A percentile compares a stretch with the other conserved stretches of the same genome.
These are phyloP conservation scores for Actinernus sp. DNA, from an alignment of 92 coral and sea anemone species.

Conservation along the genomic window DNA sequence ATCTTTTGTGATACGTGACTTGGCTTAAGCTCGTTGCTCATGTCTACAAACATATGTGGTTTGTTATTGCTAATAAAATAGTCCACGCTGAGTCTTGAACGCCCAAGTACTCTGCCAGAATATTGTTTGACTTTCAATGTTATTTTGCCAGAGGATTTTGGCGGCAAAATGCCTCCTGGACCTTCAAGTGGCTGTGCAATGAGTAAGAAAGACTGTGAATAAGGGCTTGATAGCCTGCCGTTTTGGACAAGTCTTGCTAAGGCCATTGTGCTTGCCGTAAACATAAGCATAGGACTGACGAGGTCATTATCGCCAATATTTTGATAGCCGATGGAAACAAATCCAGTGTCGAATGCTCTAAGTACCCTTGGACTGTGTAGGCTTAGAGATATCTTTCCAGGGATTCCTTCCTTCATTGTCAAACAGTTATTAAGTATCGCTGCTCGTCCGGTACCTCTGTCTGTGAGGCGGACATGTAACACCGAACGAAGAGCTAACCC, in stretches of 20 bases:
- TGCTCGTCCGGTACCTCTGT: conserved; percentile 16
- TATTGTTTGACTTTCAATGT: conserved; percentile 35
- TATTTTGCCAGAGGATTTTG: conserved; percentile 55
- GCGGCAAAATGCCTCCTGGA: conserved; percentile 80
- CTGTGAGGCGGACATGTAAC: conserved; percentile 40
- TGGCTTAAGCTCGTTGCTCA: conserved; percentile 69
- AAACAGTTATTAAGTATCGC: conserved; percentile 34
- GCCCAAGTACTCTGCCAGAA: conserved; percentile 10
- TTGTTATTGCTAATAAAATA: conserved; percentile 23
- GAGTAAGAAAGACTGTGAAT: conserved; percentile 36
- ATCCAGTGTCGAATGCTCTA: conserved; percentile 41
- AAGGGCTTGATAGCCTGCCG: conserved; percentile 16
- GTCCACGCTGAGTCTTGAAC: conserved; percentile 25
- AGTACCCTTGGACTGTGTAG: conserved; percentile 58
- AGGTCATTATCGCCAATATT: conserved; percentile 77
- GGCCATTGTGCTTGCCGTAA: conserved; percentile 34
- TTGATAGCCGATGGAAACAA: conserved; percentile 60
- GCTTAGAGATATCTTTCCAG: conserved; percentile 58
- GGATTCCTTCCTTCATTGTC: conserved; percentile 45
- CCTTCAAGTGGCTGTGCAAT: conserved; percentile 70
- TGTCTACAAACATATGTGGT: conserved; percentile 65
- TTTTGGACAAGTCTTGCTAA: conserved; percentile 38
- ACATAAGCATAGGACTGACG: conserved; percentile 45
- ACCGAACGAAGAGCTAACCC: conserved; percentile 38
- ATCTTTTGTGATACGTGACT: conserved; percentile 28